Evolutionary conservation across 1,140 invertebrate genomes (phyloP), one percentile per base, ranked within the genome.

Genomic region (Drosophila insularis): DNA sequence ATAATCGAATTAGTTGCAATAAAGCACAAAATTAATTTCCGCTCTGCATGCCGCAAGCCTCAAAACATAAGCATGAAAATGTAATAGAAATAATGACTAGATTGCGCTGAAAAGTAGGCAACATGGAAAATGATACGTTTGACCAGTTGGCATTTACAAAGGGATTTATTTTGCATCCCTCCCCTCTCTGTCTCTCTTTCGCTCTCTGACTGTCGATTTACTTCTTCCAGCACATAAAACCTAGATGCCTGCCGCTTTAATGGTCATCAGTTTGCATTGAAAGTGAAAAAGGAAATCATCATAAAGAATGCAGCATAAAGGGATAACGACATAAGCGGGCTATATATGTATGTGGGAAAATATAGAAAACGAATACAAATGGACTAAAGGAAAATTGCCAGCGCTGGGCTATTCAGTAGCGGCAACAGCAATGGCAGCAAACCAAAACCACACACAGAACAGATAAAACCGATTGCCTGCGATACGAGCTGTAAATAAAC

Each of bases 1-100:
- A 80, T 87, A 89, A 87, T 87, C 76, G 84, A 87, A 87, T 87
- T 87, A 87, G 82, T 81, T 89, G 76, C 84, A 87, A 82, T 82
- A 89, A 82, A 79, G 82, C 80, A 74, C 70, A 65, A 89, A 87
- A 87, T 82, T 87, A 82, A 87, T 82, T 89, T 82, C 72, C 84
- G 82, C 84, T 61, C 66, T 67, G 62, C 56, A 70, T 40, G 71
- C 77, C 67, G 62, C 79, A 77, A 81, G 61, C 76, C 69, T 21
- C 79, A 81, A 68, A 63, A 73, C 39, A 80, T 76, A 63, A 70
- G 63, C 53, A 40, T 60, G 27, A 53, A 66, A 21, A 19, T 11
- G 50, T 50, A 50, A 50, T 50, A 19, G 17, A 50, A 50, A 50
- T 50, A 55, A 19, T 14, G 40, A 46, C 63, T 32, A 58, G 46